Evolutionary conservation across 2,888 invertebrate species (phyloP), one percentile per base, ranked within the genome.

Genomic region (Troides aeacus): DNA sequence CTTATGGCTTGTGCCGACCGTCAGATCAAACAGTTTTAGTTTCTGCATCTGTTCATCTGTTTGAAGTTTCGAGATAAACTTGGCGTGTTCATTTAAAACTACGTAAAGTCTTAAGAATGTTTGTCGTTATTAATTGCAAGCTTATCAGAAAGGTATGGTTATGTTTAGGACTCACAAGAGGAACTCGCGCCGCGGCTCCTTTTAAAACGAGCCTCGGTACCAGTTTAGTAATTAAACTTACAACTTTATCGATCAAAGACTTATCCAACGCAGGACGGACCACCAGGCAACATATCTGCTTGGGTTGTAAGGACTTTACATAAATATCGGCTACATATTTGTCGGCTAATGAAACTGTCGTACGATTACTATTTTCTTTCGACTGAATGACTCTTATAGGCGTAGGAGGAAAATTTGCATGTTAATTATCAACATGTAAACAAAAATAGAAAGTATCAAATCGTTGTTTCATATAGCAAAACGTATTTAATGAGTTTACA

Each of bases 171-270:
- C 53, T 24, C 64, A 59, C 53, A n/a, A 63, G 71, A 78, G 80
- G 87, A 84, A 17, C 64, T 62, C 85, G 86, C 86, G 83, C 81
- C 83, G 89, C 89, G 90, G 90, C 83, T 74, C 79, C 85, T 84
- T 85, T 89, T 88, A 83, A 85, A 82, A 80, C 81, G 73, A 77
- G 76, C 73, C 76, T 72, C 80, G 74, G 80, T 85, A 85, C 89
- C 87, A 87, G 90, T 88, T 89, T 83, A 86, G 89, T 86, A 91
- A 92, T 92, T 92, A 92, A 91, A 90, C 85, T 86, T 85, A 90
- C 89, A 89, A 85, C 88, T 90, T 92, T 92, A 92, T 92, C 88
- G 89, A 89, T 86, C 86, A 87, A 86, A 84, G 84, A 82, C 84
- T 82, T 86, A 78, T 84, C 84, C 85, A 84, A 80, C 82, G 79